phyloP scores from a whole-genome alignment of 2,797 vertebrate genomes.

The Mormyrus proboscirostris region DNA sequence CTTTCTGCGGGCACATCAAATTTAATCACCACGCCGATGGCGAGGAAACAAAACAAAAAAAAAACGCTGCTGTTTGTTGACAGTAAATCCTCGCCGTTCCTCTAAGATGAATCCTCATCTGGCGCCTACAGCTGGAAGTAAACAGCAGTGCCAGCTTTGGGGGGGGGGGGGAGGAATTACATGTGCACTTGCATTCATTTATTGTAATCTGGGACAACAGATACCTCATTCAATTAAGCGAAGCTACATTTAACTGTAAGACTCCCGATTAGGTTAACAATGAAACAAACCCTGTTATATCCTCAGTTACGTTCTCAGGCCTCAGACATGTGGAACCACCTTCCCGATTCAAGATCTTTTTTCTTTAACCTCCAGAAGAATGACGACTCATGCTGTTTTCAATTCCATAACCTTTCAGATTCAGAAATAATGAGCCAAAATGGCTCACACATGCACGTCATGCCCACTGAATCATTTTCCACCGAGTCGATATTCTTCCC shows the following conservation, averaged over 20 bases:
- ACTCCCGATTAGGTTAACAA: constrained; percentile 49
- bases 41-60: background rate
- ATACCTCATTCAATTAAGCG: constrained; percentile 52
- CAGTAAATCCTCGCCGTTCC: constrained; percentile 23
- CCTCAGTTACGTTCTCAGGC: constrained; percentile 43
- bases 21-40: constrained; percentile 17
- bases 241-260: constrained; percentile 45
- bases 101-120: background rate
- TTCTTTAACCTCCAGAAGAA: constrained; percentile 46
- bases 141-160: constrained; percentile 16
- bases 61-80: background rate
- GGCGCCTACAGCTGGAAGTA: constrained; percentile 33
- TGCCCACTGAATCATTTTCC: constrained; percentile 47
- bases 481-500: constrained; percentile 49
- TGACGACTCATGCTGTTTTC: constrained; percentile 52
- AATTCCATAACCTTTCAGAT: constrained; percentile 64
- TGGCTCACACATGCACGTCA: constrained; percentile 61
- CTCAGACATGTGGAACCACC: constrained; percentile 51
- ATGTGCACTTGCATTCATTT: constrained; percentile 45
- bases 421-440: constrained; percentile 60
- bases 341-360: constrained; percentile 26
- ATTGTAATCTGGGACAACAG: constrained; percentile 49
- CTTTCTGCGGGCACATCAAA: background rate
- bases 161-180: constrained; percentile 20
- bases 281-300: constrained; percentile 31